A percentile compares a stretch with the other conserved stretches of the same genome.
Evolutionary conservation across 2,113 vertebrate species (phyloP).

Genomic region (Trichechus manatus): DNA sequence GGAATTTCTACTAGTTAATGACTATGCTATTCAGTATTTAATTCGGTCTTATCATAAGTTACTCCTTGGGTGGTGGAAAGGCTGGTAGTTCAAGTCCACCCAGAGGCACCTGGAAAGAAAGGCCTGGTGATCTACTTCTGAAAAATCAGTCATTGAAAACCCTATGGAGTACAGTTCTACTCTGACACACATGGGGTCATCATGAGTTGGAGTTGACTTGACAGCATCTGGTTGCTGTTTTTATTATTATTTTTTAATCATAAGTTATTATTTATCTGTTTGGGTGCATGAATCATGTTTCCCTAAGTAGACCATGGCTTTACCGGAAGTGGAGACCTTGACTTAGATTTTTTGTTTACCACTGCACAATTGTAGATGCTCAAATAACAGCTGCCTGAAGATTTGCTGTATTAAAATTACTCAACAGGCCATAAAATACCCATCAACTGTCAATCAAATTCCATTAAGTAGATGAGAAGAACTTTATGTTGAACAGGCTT

Average conservation of each 20-base stretch:
- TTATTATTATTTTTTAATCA: not conserved
- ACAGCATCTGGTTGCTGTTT: not conserved
- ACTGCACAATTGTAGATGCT: not conserved
- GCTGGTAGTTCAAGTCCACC: no score
- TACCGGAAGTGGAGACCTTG: not conserved
- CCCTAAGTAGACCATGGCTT: not conserved
- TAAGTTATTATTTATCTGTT: not conserved
- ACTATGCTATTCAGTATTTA: not conserved
- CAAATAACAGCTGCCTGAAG: slow-evolving; percentile 24
- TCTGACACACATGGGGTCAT: not conserved
- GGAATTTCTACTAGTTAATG: not conserved
- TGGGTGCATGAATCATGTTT: not conserved
- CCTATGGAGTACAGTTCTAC: not conserved
- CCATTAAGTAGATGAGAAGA: not conserved
- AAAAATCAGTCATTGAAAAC: not conserved
- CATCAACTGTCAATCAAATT: not conserved
- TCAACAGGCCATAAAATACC: not conserved
- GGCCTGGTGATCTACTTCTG: no score
- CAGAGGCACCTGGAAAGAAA: no score
- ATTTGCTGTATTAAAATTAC: not conserved
- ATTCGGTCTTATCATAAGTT: not conserved
- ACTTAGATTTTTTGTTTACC: slow-evolving; percentile 27
- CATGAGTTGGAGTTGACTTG: not conserved
- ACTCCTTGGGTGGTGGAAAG: not conserved
- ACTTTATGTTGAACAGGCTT: not conserved